Conservation (phyloP, 2,113 vertebrate species). For the Serilophus lunatus region DNA sequence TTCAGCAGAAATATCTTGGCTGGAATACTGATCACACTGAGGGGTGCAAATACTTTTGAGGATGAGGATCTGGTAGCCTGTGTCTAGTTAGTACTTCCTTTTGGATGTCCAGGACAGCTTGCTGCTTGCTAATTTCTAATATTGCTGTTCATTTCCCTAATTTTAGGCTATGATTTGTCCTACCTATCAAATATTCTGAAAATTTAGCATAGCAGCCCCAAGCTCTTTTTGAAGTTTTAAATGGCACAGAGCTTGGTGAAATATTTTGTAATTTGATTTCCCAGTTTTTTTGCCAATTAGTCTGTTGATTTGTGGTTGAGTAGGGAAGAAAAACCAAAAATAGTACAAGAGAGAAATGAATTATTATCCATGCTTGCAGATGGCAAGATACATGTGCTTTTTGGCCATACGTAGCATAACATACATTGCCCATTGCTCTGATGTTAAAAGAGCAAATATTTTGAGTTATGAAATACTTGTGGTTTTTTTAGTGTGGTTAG, state of each 20-base stretch:
- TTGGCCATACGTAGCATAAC: neutral
- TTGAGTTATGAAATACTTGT: neutral
- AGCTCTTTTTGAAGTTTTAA: neutral
- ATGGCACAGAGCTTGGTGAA: neutral
- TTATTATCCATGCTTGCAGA: neutral
- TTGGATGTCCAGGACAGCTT: neutral
- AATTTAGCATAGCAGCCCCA: neutral
- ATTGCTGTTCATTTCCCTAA: neutral
- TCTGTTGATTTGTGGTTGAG: neutral
- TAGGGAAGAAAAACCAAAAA: neutral
- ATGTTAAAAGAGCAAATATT: neutral
- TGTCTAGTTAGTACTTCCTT: neutral
- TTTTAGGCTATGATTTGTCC: neutral
- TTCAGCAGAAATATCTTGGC: neutral
- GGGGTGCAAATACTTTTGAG: neutral
- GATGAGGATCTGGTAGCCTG: neutral
- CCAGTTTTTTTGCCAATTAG: neutral
- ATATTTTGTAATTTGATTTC: neutral
- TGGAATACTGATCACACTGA: neutral
- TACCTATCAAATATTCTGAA: neutral
- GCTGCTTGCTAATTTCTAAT: neutral
- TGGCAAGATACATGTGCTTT: neutral
- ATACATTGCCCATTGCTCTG: neutral
- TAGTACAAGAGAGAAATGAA: neutral
- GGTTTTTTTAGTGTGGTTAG: neutral